These are phyloP conservation scores for Petrocephalus microphthalmus DNA, from an alignment of 2,113 vertebrate species.

Conservation along the genomic window DNA sequence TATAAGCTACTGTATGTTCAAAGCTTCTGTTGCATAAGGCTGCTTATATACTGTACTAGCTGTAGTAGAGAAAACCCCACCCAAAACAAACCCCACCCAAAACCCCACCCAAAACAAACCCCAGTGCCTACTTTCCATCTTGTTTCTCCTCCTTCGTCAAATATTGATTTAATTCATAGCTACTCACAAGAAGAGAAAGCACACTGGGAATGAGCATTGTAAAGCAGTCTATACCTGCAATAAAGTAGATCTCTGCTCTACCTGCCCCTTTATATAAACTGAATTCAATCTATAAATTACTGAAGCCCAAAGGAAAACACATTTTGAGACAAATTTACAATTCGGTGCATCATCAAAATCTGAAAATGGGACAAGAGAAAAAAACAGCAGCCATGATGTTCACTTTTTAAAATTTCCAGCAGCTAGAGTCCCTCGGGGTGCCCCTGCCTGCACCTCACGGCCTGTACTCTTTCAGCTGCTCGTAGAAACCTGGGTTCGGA, in stretches of 20 bases:
- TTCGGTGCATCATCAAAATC: background rate
- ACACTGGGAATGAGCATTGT: background rate
- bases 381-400: background rate
- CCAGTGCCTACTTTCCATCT: background rate
- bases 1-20: background rate
- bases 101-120: too few species aligned
- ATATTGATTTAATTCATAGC: background rate
- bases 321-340: background rate
- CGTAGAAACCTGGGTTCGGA: constrained; percentile 86
- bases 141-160: background rate
- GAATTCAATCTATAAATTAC: background rate
- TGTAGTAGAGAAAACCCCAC: background rate
- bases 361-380: background rate
- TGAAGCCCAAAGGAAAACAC: background rate
- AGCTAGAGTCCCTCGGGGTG: constrained; percentile 9
- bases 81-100: too few species aligned
- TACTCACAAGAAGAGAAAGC: background rate
- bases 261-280: background rate
- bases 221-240: background rate
- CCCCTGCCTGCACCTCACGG: constrained; percentile 34
- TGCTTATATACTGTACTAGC: background rate
- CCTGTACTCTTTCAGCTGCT: constrained; percentile 77
- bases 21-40: background rate
- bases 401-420: background rate
- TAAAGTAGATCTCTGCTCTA: background rate